Conservation (phyloP, 2,113 vertebrate genomes). For the Nycticorax nycticorax region DNA sequence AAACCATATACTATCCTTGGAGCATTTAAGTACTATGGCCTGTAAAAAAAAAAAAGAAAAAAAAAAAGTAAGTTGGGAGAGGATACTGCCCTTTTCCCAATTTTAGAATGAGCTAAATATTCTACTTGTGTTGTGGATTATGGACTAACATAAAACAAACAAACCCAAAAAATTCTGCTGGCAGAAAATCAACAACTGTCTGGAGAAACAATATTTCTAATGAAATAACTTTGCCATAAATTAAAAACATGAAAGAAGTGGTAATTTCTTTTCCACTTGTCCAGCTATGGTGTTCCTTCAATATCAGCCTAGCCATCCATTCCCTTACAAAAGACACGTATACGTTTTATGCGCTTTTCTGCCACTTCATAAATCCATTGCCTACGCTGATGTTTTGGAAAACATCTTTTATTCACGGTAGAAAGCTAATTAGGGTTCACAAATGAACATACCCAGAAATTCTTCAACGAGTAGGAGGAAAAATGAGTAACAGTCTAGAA, state of each 20-base stretch:
- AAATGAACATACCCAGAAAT: neutral
- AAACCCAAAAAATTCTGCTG: neutral
- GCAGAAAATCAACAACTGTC: neutral
- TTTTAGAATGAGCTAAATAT: neutral
- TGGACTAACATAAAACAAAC: neutral
- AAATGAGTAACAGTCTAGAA: neutral
- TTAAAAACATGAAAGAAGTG: neutral
- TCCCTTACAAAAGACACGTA: neutral
- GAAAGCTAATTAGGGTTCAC: neutral
- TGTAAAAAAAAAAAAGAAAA: neutral
- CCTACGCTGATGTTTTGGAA: neutral
- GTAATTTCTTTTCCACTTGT: neutral
- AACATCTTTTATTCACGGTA: neutral
- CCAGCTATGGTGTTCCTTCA: neutral
- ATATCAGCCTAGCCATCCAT: neutral
- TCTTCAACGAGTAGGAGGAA: neutral
- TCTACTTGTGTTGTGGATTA: neutral
- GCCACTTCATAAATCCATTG: neutral
- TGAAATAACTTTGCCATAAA: neutral
- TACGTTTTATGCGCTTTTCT: neutral
- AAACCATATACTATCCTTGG: constrained; percentile 38
- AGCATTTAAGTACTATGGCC: constrained; percentile 22
- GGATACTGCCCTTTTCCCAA: neutral
- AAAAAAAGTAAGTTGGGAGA: neutral
- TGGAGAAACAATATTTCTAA: neutral